Base-by-base conservation (phyloP, 1,140 invertebrate genomes). In the Wasmannia auropunctata region DNA sequence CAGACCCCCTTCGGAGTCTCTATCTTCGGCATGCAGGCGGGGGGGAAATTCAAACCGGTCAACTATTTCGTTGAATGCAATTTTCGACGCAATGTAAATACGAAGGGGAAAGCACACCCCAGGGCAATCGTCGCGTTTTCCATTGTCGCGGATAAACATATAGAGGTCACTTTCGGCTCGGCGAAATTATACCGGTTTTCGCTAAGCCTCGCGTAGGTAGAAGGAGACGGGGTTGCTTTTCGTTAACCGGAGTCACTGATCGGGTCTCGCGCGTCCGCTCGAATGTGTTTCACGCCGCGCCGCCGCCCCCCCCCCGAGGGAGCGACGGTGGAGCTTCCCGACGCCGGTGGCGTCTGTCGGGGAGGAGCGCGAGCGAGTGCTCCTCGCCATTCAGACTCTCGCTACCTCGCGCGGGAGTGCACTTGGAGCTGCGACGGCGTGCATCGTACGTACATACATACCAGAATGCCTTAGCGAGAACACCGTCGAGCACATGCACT, bases 101-200 rank as follows among this genome's bases (percentile, higher is more conserved):
- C n/a, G 22, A 7, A 40, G 34, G 22, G 7, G 10, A 34, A 25
- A 34, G 22, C 34, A 60, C 25, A 60, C 25, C 16, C 16, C 7
- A 8, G 11, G 31, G 4, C 54, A 22, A 43, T n/a, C 34, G 54
- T 40, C 54, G 54, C 56, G 37, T 70, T 70, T n/a, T 70, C 43
- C 67, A 51, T 70, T 70, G 28, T 70, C 46, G 3, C 43, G 43
- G 10, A 22, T 22, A 51, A 76, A 76, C 37, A 76, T 43, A 76
- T 43, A 76, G 74, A 76, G 54, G 54, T 62, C 74, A 60, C 54
- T 43, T 22, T 60, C 19, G 25, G 37, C 7, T n/a, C 54, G 37
- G 10, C 74, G 54, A 62, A 76, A 40, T 60, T 28, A 28, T 43
- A 60, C 54, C 37, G 74, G 74, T 76, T 76, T n/a, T 62, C 34